These are phyloP conservation scores for Ellobium chinense DNA, from an alignment of 2,888 invertebrate genomes.

Conservation along the genomic window DNA sequence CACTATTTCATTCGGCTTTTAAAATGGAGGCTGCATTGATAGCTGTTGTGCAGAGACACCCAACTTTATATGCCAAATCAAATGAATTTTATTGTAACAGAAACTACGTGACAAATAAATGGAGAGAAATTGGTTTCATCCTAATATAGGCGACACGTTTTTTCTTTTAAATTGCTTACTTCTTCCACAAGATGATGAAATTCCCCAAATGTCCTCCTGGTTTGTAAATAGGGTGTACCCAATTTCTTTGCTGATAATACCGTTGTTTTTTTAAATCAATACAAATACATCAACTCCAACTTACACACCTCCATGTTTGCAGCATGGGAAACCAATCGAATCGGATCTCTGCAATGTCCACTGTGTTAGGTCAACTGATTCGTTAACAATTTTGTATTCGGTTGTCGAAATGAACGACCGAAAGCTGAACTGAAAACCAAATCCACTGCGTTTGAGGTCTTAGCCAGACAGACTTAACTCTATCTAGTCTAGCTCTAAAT, in stretches of 20 bases:
- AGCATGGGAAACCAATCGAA: background rate
- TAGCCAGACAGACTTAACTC: background rate
- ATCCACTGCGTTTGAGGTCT: background rate
- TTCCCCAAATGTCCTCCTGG: too few species aligned
- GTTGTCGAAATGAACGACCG: background rate
- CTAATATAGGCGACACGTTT: background rate
- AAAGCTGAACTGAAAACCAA: background rate
- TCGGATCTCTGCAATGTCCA: background rate
- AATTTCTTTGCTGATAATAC: too few species aligned
- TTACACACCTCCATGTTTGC: background rate
- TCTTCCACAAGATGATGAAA: too few species aligned
- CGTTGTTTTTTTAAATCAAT: too few species aligned
- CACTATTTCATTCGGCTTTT: background rate
- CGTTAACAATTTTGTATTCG: background rate
- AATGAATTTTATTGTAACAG: background rate
- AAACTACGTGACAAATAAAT: background rate
- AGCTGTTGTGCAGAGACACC: constrained; percentile 3
- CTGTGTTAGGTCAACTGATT: background rate
- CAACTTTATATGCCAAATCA: background rate
- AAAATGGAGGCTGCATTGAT: background rate
- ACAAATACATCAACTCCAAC: too few species aligned
- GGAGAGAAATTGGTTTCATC: background rate
- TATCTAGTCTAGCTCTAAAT: too few species aligned
- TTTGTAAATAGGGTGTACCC: too few species aligned
- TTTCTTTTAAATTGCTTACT: too few species aligned